Evolutionary conservation across 2,113 vertebrate genomes (phyloP).

Genomic region (mouse (Mus musculus)): GRCm39 chr12:118534501-118535000

Average conservation of each 20-base stretch:
- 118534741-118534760: neutral
- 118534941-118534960: neutral
- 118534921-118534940: neutral
- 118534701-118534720: neutral
- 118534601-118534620: neutral
- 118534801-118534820: neutral
- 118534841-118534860: neutral
- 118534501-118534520: neutral
- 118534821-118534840: neutral
- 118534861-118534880: neutral
- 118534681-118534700: neutral
- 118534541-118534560: neutral
- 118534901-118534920: slow-evolving; percentile 7
- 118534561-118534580: neutral
- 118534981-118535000: neutral
- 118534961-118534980: neutral
- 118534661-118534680: neutral
- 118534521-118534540: neutral
- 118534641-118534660: neutral
- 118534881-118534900: neutral
- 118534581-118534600: slow-evolving; percentile 12
- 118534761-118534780: neutral
- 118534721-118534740: neutral
- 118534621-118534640: neutral
- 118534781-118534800: neutral